phyloP scores from a whole-genome alignment of 2,113 vertebrate species.

The Odontesthes bonariensis region DNA sequence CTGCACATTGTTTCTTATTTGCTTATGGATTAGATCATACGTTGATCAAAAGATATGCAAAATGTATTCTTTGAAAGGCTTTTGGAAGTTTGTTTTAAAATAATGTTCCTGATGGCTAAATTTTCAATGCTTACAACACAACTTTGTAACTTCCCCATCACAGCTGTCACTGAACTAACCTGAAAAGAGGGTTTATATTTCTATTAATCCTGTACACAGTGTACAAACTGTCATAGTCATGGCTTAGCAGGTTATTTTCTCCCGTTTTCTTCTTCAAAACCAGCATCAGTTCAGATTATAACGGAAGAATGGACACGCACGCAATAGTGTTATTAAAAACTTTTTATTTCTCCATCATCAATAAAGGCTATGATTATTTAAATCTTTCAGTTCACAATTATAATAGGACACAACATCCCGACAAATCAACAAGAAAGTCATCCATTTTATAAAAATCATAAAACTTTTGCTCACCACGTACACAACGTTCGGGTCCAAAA shows the following conservation, averaged over 20 bases:
- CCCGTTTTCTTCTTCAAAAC: not conserved
- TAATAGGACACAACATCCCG: conserved; percentile 17
- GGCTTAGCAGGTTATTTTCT: too few species aligned
- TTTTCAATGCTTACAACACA: too few species aligned
- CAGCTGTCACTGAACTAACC: too few species aligned
- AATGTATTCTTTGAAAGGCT: not conserved
- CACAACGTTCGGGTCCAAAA: not conserved
- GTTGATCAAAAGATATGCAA: not conserved
- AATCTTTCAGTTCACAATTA: conserved; percentile 30
- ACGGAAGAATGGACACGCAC: not conserved
- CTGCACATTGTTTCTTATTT: not conserved
- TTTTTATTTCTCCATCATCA: conserved; percentile 49
- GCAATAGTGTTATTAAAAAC: conserved; percentile 41
- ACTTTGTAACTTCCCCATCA: too few species aligned
- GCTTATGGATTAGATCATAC: not conserved
- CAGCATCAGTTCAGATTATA: not conserved
- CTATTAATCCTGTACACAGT: too few species aligned
- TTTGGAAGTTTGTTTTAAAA: too few species aligned
- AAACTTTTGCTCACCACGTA: conserved; percentile 14
- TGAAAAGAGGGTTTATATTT: too few species aligned
- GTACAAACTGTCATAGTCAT: too few species aligned
- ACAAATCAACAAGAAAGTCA: not conserved
- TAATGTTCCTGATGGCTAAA: too few species aligned
- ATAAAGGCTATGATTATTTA: conserved; percentile 44
- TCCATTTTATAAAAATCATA: conserved; percentile 31